Conservation (phyloP, 2,888 invertebrate species). For the Oscheius sp. region DNA sequence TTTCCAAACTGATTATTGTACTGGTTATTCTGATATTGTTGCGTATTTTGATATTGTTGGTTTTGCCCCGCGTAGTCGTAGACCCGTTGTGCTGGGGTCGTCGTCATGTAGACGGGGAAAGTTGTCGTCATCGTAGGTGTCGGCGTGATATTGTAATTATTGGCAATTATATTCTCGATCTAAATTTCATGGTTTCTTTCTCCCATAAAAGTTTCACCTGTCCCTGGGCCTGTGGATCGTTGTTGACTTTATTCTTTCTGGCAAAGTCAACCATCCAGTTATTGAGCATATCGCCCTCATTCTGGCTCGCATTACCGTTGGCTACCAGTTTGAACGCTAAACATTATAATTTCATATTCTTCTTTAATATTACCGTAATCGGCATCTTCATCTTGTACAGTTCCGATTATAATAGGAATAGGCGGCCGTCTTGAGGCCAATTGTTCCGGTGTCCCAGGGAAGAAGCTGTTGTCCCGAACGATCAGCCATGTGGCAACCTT, state of each 20-base stretch:
- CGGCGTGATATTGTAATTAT: constrained; percentile 48
- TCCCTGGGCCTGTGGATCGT: constrained; percentile 31
- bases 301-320: constrained; percentile 40
- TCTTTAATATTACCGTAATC: constrained; percentile 50
- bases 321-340: constrained; percentile 55
- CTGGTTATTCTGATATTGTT: constrained; percentile 20
- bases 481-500: constrained; percentile 60
- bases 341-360: too few relatives aligned
- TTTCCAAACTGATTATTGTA: constrained; percentile 10
- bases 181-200: constrained; percentile 16
- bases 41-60: constrained; percentile 3
- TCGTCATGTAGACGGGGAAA: not conserved
- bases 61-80: constrained; percentile 24
- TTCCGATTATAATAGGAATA: constrained; percentile 64
- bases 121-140: not conserved
- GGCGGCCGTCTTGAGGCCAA: constrained; percentile 47
- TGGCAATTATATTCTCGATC: constrained; percentile 43
- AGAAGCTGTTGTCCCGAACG: constrained; percentile 59
- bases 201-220: constrained; percentile 35
- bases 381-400: constrained; percentile 63
- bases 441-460: constrained; percentile 53
- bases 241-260: constrained; percentile 57
- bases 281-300: constrained; percentile 42
- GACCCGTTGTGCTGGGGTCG: constrained; percentile 3
- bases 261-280: constrained; percentile 63